Percentiles rank a stretch among this genome's conserved stretches.
Conservation (phyloP, 2,888 invertebrate species). For the Papilio elwesi region DNA sequence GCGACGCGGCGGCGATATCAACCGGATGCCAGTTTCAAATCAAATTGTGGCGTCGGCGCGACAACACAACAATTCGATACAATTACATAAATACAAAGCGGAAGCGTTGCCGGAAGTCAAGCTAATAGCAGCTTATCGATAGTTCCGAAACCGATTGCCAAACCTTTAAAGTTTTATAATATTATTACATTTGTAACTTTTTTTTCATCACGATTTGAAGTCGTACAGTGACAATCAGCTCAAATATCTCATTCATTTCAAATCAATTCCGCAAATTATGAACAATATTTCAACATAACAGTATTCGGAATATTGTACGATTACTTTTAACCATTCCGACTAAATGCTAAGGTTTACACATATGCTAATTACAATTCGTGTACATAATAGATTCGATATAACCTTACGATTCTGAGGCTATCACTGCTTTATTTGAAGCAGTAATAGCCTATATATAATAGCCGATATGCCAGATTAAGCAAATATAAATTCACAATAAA, state of each 20-base stretch:
- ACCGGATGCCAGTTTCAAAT: constrained; percentile 54
- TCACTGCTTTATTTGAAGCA: no score
- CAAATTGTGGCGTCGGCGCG: constrained; percentile 46
- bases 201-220: constrained; percentile 2
- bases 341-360: no score
- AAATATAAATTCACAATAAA: not conserved
- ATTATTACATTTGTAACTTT: constrained; percentile 5
- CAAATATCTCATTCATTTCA: no score
- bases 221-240: not conserved
- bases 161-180: constrained; percentile 33
- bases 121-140: constrained; percentile 39
- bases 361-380: no score
- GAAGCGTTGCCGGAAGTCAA: constrained; percentile 38
- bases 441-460: no score
- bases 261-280: no score
- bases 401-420: no score
- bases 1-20: constrained; percentile 49
- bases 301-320: no score
- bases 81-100: constrained; percentile 41
- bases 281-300: no score
- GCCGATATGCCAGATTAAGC: no score
- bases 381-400: no score
- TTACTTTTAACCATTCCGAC: no score
- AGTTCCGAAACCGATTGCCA: constrained; percentile 35
- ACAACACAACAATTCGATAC: constrained; percentile 36